Evolutionary conservation across 2,113 vertebrate species (phyloP), one percentile per base, ranked within the genome.

Genomic region (Trogon surrucura): DNA sequence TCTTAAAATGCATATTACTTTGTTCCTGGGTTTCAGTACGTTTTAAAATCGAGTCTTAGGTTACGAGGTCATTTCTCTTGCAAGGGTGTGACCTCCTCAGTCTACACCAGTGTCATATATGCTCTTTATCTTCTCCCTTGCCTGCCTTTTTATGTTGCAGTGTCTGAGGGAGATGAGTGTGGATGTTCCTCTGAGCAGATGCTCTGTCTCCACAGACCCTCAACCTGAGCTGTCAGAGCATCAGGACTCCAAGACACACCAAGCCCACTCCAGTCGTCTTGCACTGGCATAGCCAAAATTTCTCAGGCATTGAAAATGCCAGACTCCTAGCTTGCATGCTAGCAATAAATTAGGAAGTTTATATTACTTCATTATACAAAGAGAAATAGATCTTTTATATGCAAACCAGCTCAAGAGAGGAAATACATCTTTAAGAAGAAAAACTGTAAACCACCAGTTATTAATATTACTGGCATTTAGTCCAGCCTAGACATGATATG

Each of bases 391-490:
- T 25, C 30, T 94, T 94, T 86, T 92, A 32, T 94, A 81, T 87
- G 83, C 77, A 92, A 96, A 91, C 23, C 9, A 36, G 65, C 70
- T 86, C 72, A 71, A 88, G 83, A 75, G 57, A 89, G 53, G 36
- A 92, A 88, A 95, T 93, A 79, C 3, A 62, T 88, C 85, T 90
- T 84, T 54, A 86, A 75, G 72, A 89, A 79, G 50, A 81, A 96
- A 88, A 93, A 41, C 77, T 88, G 66, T 79, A 92, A 91, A 88
- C 72, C 50, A 61, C 45, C 30, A 53, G 65, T 94, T 96, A 91
- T 93, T 92, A 84, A 79, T 96, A 91, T 61, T 85, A 36, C 48
- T 93, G 93, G 79, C 86, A 90, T 96, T 95, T 95, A 89, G 88
- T 79, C 80, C 73, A 92, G 53, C 69, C 48, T 94, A 88, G 66